Evolutionary conservation across 2,888 invertebrate genomes (phyloP).

Genomic region (Desoria tigrina): DNA sequence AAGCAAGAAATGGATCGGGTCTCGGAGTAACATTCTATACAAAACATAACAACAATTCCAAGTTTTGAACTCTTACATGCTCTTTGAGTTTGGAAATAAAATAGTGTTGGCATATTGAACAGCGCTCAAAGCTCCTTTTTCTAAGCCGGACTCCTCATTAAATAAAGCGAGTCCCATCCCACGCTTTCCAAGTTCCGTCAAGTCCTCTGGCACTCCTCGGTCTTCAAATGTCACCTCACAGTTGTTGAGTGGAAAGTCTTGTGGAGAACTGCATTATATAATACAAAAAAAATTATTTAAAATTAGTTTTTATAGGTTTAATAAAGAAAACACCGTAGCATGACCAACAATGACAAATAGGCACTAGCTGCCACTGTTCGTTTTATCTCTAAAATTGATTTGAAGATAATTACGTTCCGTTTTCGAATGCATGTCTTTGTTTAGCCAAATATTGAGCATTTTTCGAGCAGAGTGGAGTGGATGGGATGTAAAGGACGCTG

Average conservation of each 20-base stretch:
- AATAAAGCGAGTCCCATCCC: constrained; percentile 24
- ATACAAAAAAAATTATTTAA: neutral
- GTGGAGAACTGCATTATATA: constrained; percentile 23
- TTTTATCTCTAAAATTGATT: neutral
- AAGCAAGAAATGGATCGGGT: too few relatives aligned
- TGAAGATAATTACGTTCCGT: constrained; percentile 21
- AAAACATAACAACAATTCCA: too few relatives aligned
- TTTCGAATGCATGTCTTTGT: constrained; percentile 24
- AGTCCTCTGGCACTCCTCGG: constrained; percentile 17
- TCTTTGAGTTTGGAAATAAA: too few relatives aligned
- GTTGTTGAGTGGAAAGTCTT: constrained; percentile 33
- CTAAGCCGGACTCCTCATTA: neutral
- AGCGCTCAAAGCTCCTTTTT: too few relatives aligned
- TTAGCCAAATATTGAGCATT: constrained; percentile 20
- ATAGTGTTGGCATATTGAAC: too few relatives aligned
- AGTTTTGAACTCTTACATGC: too few relatives aligned
- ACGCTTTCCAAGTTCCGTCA: constrained; percentile 17
- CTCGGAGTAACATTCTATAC: too few relatives aligned
- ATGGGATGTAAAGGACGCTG: constrained; percentile 31
- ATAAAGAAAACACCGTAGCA: too few relatives aligned
- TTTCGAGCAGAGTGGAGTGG: constrained; percentile 26
- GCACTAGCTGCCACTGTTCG: neutral
- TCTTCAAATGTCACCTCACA: constrained; percentile 25
- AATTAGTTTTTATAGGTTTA: neutral
- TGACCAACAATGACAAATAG: too few relatives aligned